Evolutionary conservation across 2,888 invertebrate species (phyloP).

Genomic region (Yponomeuta malinellus): DNA sequence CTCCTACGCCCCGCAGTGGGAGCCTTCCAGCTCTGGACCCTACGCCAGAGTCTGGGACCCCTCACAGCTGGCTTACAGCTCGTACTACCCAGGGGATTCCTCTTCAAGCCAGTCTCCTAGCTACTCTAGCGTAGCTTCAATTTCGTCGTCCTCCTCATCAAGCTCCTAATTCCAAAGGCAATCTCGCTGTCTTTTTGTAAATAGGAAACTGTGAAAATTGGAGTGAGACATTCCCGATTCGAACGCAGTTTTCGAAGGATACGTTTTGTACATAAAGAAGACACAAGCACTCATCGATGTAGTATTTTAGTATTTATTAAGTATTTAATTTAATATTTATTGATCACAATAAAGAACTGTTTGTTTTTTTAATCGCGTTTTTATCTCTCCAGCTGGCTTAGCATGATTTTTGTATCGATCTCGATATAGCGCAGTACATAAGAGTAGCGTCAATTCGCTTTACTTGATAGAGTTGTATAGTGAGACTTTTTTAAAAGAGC

Average conservation of each 20-base stretch:
- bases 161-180: conserved; percentile 41
- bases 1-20: conserved; percentile 85
- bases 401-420: too few relatives aligned
- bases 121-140: conserved; percentile 66
- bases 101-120: conserved; percentile 73
- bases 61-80: conserved; percentile 81
- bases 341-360: conserved; percentile 62
- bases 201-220: neutral
- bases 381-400: neutral
- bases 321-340: conserved; percentile 68
- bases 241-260: neutral
- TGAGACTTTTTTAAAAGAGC: too few relatives aligned
- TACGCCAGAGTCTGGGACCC: conserved; percentile 87
- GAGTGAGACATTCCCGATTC: neutral
- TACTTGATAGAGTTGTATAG: too few relatives aligned
- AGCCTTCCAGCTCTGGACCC: conserved; percentile 82
- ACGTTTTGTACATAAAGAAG: neutral
- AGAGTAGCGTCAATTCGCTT: too few relatives aligned
- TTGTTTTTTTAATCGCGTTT: conserved; percentile 18
- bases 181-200: neutral
- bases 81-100: conserved; percentile 81
- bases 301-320: conserved; percentile 46
- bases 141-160: conserved; percentile 45
- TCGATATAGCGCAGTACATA: too few relatives aligned
- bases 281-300: conserved; percentile 13